Percentiles rank a stretch among this genome's conserved stretches.
These are phyloP conservation scores for Ctena decussata DNA, from an alignment of 2,888 invertebrate species.

Conservation along the genomic window DNA sequence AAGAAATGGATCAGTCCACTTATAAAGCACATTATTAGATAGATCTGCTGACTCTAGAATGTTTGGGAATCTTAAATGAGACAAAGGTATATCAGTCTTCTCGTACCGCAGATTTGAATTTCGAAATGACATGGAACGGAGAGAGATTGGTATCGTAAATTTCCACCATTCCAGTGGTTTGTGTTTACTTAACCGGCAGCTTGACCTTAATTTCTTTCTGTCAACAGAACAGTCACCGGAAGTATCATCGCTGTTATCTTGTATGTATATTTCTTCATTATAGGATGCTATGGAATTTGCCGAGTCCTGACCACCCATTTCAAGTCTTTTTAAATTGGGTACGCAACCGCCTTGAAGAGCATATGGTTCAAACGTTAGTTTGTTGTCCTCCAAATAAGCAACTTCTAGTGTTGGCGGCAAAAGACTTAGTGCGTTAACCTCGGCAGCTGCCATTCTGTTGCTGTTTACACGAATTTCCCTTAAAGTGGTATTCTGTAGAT, in stretches of 20 bases:
- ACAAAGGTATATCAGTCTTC: neutral
- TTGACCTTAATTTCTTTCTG: neutral
- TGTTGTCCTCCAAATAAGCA: conserved; percentile 31
- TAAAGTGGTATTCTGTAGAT: conserved; percentile 41
- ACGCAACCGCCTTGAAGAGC: conserved; percentile 35
- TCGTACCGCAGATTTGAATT: neutral
- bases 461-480: conserved; percentile 23
- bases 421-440: conserved; percentile 20
- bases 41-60: neutral
- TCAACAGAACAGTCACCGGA: neutral
- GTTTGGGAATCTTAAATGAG: neutral
- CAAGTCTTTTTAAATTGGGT: neutral
- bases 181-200: neutral
- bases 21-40: neutral
- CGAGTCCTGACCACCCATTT: neutral
- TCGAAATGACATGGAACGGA: neutral
- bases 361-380: conserved; percentile 48
- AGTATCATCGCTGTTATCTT: neutral
- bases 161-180: neutral
- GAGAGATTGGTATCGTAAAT: neutral
- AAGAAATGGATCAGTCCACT: conserved; percentile 14
- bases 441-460: conserved; percentile 34
- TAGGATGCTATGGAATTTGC: neutral
- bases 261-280: neutral
- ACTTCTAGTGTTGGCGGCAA: conserved; percentile 28